Conservation (phyloP, 2,797 vertebrate species). For the Oreochromis grahami region DNA sequence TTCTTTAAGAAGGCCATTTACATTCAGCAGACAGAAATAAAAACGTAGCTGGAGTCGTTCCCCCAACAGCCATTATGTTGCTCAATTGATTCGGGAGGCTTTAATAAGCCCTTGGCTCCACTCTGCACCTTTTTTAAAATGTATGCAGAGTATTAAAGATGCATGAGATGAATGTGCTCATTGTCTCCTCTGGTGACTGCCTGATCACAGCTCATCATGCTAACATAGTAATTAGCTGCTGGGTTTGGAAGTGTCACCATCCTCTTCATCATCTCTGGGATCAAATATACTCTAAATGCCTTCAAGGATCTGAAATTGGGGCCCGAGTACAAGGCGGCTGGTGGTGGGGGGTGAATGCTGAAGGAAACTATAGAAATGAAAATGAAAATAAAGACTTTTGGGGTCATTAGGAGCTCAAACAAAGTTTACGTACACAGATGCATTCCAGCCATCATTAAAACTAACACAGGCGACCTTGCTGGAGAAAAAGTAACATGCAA, state of each 20-base stretch:
- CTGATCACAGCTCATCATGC: conserved; percentile 46
- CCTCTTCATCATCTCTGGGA: conserved; percentile 49
- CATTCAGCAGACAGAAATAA: conserved; percentile 56
- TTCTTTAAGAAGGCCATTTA: conserved; percentile 48
- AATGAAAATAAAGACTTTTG: conserved; percentile 6
- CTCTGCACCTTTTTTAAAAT: conserved; percentile 65
- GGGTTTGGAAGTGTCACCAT: conserved; percentile 51
- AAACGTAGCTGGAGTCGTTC: conserved; percentile 48
- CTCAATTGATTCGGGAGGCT: conserved; percentile 63
- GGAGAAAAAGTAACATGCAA: conserved; percentile 50
- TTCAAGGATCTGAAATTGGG: conserved; percentile 44
- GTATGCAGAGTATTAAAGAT: conserved; percentile 67
- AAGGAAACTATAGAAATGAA: conserved; percentile 11
- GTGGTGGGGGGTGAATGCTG: background rate
- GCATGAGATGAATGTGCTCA: conserved; percentile 64
- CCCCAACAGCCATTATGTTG: conserved; percentile 64
- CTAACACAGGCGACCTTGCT: conserved; percentile 50
- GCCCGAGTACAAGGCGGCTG: background rate
- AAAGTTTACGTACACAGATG: conserved; percentile 28
- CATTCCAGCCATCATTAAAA: conserved; percentile 53
- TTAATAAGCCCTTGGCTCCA: conserved; percentile 67
- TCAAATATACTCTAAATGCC: conserved; percentile 39
- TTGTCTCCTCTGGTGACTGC: conserved; percentile 59
- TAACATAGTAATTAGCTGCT: conserved; percentile 57
- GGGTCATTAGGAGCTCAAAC: conserved; percentile 14